These are phyloP conservation scores for Ophraella communa DNA, from an alignment of 2,888 invertebrate genomes.

Conservation along the genomic window DNA sequence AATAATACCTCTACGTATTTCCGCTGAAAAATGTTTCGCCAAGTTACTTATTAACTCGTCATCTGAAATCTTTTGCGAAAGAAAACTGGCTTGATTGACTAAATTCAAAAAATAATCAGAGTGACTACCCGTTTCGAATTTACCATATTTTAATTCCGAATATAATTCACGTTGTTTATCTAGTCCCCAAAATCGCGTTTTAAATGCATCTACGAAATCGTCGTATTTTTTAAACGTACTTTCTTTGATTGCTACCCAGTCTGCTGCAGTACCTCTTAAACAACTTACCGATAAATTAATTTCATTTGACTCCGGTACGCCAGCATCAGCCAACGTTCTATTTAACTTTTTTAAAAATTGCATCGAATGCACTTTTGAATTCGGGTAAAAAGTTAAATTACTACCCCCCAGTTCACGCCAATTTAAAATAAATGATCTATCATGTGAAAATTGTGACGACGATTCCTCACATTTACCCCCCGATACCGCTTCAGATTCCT, in stretches of 20 bases:
- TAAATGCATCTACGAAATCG: slow-evolving; percentile 14
- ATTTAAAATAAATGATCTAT: slow-evolving; percentile 7
- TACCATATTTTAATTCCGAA: slow-evolving; percentile 11
- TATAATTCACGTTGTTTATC: slow-evolving; percentile 23
- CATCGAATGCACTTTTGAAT: slow-evolving; percentile 13
- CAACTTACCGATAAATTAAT: slow-evolving; percentile 10
- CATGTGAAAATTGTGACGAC: not conserved
- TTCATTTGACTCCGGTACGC: slow-evolving; percentile 19
- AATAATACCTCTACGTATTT: slow-evolving; percentile 28
- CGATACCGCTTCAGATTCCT: no score
- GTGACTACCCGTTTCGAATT: slow-evolving; percentile 11
- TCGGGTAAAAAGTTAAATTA: slow-evolving; percentile 11
- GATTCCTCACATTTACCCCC: no score
- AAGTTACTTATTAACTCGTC: slow-evolving; percentile 13
- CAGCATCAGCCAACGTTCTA: slow-evolving; percentile 16
- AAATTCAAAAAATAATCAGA: slow-evolving; percentile 28
- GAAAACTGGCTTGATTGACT: slow-evolving; percentile 20
- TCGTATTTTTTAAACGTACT: slow-evolving; percentile 1
- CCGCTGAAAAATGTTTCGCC: slow-evolving; percentile 25
- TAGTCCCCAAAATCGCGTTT: slow-evolving; percentile 14
- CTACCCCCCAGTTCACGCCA: slow-evolving; percentile 22
- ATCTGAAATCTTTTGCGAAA: slow-evolving; percentile 15
- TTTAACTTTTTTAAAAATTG: slow-evolving; percentile 21
- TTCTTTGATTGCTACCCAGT: slow-evolving; percentile 22
- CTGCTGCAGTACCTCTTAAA: slow-evolving; percentile 18